Percentiles rank a stretch among this genome's conserved stretches.
Evolutionary conservation across 35 echinoderm and acorn worm species (phyloP).

Genomic region (Eucidaris tribuloides): DNA sequence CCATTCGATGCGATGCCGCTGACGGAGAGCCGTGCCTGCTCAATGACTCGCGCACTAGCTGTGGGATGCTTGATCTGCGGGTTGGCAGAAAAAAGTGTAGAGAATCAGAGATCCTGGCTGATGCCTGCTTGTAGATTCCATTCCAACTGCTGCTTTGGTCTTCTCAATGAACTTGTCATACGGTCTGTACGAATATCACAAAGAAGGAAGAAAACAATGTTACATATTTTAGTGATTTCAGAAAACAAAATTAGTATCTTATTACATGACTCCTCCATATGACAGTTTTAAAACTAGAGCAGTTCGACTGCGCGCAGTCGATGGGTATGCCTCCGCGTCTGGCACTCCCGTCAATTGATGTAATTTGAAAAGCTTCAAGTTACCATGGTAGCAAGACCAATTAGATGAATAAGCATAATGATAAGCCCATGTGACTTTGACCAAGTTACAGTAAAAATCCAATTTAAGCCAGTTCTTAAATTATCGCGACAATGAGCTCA

Average conservation of each 20-base stretch:
- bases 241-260: neutral
- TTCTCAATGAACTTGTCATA: conserved; percentile 90
- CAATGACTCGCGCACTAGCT: no score
- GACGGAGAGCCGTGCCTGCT: no score
- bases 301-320: no score
- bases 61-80: conserved; percentile 93
- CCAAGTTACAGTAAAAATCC: no score
- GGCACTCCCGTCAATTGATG: no score
- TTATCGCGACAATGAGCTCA: no score
- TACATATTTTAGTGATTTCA: neutral
- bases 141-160: conserved; percentile 74
- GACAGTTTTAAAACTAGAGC: neutral
- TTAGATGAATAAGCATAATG: no score
- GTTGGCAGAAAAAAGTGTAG: conserved; percentile 55
- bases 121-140: conserved; percentile 44
- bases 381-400: neutral
- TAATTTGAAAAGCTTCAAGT: no score
- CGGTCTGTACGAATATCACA: conserved; percentile 29
- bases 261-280: neutral
- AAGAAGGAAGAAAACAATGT: neutral
- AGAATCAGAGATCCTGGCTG: neutral
- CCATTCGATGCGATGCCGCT: no score
- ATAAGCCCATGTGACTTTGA: no score
- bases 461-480: no score
- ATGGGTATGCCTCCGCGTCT: no score